These are phyloP conservation scores for Gymnoscopelus braueri DNA, from an alignment of 2,797 vertebrate genomes.

Conservation along the genomic window DNA sequence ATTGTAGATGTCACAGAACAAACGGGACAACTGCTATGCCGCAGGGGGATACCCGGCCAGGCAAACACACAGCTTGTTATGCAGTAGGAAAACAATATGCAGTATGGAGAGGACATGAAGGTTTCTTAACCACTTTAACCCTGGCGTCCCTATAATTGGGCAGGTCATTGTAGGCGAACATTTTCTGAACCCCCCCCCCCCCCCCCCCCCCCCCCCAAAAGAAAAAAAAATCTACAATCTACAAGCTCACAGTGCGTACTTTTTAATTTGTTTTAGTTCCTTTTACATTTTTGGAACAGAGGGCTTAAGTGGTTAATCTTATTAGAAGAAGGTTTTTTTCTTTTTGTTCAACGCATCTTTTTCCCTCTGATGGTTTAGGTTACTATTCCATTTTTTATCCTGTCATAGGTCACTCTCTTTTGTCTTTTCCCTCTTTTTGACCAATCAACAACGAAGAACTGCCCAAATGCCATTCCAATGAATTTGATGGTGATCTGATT, in stretches of 20 bases:
- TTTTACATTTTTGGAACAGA: too few relatives aligned
- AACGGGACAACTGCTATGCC: conserved; percentile 54
- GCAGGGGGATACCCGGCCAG: conserved; percentile 31
- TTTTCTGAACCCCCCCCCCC: too few relatives aligned
- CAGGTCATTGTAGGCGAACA: too few relatives aligned
- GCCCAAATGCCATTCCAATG: conserved; percentile 61
- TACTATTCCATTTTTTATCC: conserved; percentile 10
- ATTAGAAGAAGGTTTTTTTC: conserved; percentile 24
- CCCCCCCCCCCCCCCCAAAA: too few relatives aligned
- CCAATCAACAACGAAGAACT: conserved; percentile 46
- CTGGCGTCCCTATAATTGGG: too few relatives aligned
- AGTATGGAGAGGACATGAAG: conserved; percentile 4
- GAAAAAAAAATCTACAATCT: too few relatives aligned
- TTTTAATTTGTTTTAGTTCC: too few relatives aligned
- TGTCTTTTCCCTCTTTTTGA: conserved; percentile 19
- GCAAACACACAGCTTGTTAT: conserved; percentile 39
- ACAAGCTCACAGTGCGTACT: too few relatives aligned
- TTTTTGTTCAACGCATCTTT: conserved; percentile 26
- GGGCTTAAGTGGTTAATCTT: too few relatives aligned
- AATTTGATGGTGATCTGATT: conserved; percentile 47
- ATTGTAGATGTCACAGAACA: conserved; percentile 67
- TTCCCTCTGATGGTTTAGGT: conserved; percentile 32
- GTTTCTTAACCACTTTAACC: too few relatives aligned
- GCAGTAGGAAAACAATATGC: conserved; percentile 21
- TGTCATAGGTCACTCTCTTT: conserved; percentile 32